Conservation (phyloP, 2,113 vertebrate species). For the Eulacestoma nigropectus region DNA sequence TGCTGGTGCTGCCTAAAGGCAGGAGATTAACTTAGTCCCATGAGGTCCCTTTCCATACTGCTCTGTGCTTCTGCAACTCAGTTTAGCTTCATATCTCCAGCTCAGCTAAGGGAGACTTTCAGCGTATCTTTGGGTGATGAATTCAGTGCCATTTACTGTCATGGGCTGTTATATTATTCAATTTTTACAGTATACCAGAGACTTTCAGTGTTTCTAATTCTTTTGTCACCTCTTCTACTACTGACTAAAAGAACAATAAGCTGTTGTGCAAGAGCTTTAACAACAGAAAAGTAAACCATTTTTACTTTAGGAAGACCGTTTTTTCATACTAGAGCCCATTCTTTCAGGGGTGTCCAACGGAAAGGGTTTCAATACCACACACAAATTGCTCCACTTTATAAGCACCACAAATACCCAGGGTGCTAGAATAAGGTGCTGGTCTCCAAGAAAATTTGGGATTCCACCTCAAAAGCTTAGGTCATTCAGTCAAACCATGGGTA, state of each 20-base stretch:
- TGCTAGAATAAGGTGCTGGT: background rate
- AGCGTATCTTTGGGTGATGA: background rate
- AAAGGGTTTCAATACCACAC: fast-evolving
- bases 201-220: background rate
- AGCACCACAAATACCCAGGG: background rate
- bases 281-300: background rate
- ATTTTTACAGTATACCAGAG: background rate
- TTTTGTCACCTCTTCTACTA: background rate
- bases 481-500: background rate
- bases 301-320: background rate
- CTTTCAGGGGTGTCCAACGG: background rate
- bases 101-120: background rate
- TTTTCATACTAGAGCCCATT: background rate
- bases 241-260: background rate
- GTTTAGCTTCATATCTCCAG: background rate
- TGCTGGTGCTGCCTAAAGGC: background rate
- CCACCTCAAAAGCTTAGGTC: background rate
- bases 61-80: background rate
- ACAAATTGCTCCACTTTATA: background rate
- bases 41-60: background rate
- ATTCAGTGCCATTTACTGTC: background rate
- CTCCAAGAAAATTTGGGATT: background rate
- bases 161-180: background rate
- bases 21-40: background rate
- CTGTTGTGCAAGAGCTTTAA: background rate